Conservation (phyloP, 2,797 vertebrate genomes). For the Hyperoplus immaculatus region DNA sequence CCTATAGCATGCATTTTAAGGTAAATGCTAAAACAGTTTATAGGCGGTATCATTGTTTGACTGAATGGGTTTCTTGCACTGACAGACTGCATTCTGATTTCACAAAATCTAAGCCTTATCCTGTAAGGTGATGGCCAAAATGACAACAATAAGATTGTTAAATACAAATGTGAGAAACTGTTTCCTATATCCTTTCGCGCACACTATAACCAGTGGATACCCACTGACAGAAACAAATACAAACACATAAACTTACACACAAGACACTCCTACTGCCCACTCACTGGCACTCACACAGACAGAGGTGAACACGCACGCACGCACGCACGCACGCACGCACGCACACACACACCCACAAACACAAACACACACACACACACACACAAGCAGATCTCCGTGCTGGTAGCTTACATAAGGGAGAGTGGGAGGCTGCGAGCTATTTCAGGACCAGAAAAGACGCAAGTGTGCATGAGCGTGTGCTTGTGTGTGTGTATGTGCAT, state of each 20-base stretch:
- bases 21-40: neutral
- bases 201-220: conserved; percentile 12
- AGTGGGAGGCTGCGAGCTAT: conserved; percentile 81
- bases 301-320: conserved; percentile 48
- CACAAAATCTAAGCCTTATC: neutral
- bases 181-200: conserved; percentile 17
- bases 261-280: conserved; percentile 75
- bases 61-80: neutral
- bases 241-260: conserved; percentile 26
- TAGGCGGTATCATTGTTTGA: neutral
- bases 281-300: conserved; percentile 60
- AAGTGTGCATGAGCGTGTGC: conserved; percentile 48
- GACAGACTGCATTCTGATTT: neutral
- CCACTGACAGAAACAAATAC: conserved; percentile 17
- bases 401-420: conserved; percentile 82
- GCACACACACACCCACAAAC: conserved; percentile 13
- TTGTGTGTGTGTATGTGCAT: conserved; percentile 39
- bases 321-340: conserved; percentile 31
- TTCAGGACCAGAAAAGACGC: conserved; percentile 75
- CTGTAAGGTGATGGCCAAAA: neutral
- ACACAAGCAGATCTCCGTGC: conserved; percentile 89
- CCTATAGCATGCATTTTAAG: neutral
- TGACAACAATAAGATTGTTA: neutral
- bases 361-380: conserved; percentile 48
- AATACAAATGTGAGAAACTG: conserved; percentile 19